Evolutionary conservation across 2,113 vertebrate genomes (phyloP).

Genomic region (Opisthocomus hoazin): DNA sequence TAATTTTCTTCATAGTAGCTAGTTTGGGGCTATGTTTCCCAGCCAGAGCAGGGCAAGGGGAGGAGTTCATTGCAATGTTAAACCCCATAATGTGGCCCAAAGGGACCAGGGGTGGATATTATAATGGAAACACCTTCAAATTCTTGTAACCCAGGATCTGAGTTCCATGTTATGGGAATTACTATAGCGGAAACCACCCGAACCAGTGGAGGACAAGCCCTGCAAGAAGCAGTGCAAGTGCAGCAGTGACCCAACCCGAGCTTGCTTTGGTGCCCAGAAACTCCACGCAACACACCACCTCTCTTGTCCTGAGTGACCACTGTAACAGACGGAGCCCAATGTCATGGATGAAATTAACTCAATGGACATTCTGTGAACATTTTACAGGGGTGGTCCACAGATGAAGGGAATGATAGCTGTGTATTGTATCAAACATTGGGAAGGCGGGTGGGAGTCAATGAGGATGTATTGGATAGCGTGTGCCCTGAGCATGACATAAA

Average conservation of each 20-base stretch:
- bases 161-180: not conserved
- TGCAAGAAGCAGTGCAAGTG: too few relatives aligned
- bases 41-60: not conserved
- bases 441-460: too few relatives aligned
- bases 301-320: too few relatives aligned
- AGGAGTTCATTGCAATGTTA: too few relatives aligned
- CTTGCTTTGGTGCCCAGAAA: not conserved
- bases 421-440: too few relatives aligned
- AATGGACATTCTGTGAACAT: too few relatives aligned
- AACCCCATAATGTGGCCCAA: not conserved
- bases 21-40: not conserved
- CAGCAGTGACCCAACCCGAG: not conserved
- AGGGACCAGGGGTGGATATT: not conserved
- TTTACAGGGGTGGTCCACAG: too few relatives aligned
- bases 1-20: not conserved
- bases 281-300: too few relatives aligned
- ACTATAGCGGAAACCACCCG: not conserved
- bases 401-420: not conserved
- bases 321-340: too few relatives aligned
- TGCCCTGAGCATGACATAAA: too few relatives aligned
- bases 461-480: too few relatives aligned
- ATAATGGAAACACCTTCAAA: not conserved
- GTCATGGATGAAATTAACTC: too few relatives aligned
- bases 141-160: not conserved
- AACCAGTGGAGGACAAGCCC: not conserved